Evolutionary conservation across 2,113 vertebrate species (phyloP), one percentile per base, ranked within the genome.

Genomic region (Antennarius striatus): DNA sequence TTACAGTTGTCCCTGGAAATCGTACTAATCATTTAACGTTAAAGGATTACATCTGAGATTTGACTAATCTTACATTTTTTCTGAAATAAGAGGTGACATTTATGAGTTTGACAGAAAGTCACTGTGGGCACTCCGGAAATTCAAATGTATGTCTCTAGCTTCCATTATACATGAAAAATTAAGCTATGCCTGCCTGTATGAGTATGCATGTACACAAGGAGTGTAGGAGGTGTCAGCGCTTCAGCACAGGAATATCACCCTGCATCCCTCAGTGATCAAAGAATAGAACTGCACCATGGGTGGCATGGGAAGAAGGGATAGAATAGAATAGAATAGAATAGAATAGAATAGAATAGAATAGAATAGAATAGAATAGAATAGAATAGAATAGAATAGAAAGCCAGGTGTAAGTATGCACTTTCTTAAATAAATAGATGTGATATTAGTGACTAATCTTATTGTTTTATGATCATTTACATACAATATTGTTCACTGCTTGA

Each of bases 181-280:
- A 43, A 43, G 10, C 42, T 11, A 54, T 56, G 14, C 1, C 28
- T 53, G 43, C 22, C n/a, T 66, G 16, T 50, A 28, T 69, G 17
- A 48, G 13, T 11, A 12, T 63, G 13, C 12, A 12, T 71, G 11
- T 56, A 45, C 51, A 68, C 49, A 53, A 67, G 53, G 58, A 73
- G 63, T 6, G 80, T 89, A 58, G 84, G 80, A 87, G 71, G 87
- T 80, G 74, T 77, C 63, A 54, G 69, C 72, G 73, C 68, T 53
- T 58, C 68, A 72, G 51, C 63, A 67, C 61, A 75, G 46, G 68
- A 77, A 81, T 56, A 79, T 68, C 56, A 73, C 63, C 62, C 40
- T 49, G 11, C 71, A 63, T 53, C 48, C 17, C 16, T 71, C 48
- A 17, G 28, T 42, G 57, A 81, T 84, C 61, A 79, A 82, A 77